Evolutionary conservation across 2,888 invertebrate genomes (phyloP).

Genomic region (Acleris emargana): DNA sequence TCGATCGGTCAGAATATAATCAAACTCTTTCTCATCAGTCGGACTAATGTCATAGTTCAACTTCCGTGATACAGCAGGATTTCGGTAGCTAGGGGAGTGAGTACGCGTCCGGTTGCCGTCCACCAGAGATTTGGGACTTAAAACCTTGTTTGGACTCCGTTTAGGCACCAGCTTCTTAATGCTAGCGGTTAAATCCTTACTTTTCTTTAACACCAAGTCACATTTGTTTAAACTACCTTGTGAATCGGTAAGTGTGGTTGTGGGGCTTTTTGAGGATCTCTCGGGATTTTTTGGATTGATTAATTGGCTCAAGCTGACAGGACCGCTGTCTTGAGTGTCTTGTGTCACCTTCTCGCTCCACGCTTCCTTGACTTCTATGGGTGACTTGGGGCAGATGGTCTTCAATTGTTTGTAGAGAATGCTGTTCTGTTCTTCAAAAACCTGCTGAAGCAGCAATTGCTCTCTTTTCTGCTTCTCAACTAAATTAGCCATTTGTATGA

Average conservation of each 20-base stretch:
- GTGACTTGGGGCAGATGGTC: conserved; percentile 69
- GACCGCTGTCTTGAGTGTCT: conserved; percentile 53
- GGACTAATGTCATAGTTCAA: conserved; percentile 67
- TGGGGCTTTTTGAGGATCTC: conserved; percentile 48
- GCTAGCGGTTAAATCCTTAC: conserved; percentile 64
- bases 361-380: conserved; percentile 66
- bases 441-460: conserved; percentile 84
- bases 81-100: conserved; percentile 55
- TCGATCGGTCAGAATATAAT: conserved; percentile 70
- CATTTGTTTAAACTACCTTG: conserved; percentile 66
- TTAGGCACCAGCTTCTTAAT: conserved; percentile 54
- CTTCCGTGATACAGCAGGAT: conserved; percentile 52
- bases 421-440: conserved; percentile 87
- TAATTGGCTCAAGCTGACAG: conserved; percentile 73
- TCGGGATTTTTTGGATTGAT: conserved; percentile 62
- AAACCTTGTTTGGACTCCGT: background rate
- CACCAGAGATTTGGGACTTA: conserved; percentile 42
- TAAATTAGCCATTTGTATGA: conserved; percentile 84
- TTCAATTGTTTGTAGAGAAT: conserved; percentile 80
- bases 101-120: conserved; percentile 57
- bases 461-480: conserved; percentile 86
- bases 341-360: conserved; percentile 61
- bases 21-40: conserved; percentile 65
- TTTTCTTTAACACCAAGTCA: conserved; percentile 65
- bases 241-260: conserved; percentile 63